Evolutionary conservation across 2,888 invertebrate genomes (phyloP), one percentile per base, ranked within the genome.

Genomic region (Gisinianus flammeolus): DNA sequence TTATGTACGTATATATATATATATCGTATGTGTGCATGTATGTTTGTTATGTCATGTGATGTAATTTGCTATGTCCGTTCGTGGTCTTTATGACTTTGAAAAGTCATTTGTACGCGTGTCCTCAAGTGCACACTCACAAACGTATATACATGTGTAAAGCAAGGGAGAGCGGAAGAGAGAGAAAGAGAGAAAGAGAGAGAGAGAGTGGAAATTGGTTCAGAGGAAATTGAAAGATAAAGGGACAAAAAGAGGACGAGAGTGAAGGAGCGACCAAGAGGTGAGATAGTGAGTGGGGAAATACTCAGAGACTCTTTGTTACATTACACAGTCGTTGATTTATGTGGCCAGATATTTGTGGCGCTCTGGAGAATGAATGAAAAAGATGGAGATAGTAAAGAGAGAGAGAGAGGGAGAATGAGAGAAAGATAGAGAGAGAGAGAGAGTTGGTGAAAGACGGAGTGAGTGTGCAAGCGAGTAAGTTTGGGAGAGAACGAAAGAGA

Each of bases 191-290:
- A 16, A 5, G 5, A 4, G 24, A 64, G 24, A 4, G 64, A 2
- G 44, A 2, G 8, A 4, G 16, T 44, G 44, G 16, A 44, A 44
- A 44, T 24, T 69, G 35, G 44, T 10, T 24, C 31, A 22, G 35
- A 69, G 68, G 68, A 69, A 52, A 70, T 54, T 70, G 54, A 70
- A 54, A 54, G 70, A 70, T 28, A 69, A 69, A 35, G 31, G 16
- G 44, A 28, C 52, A 16, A 70, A 26, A 54, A 8, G 6, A 44
- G 8, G 16, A 16, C 44, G 44, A 44, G 16, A 54, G 54, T 54
- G 54, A 24, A 62, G 31, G 31, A 70, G 26, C 26, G 69, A 70
- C 54, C 28, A 16, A 28, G 54, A 70, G 54, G 54, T 54, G 54
- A 70, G 70, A 70, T 70, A 70, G 52, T n/a, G 22, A 6, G 2